These are phyloP conservation scores for Pollenia griseotomentosa DNA, from an alignment of 2,888 invertebrate species.

Conservation along the genomic window DNA sequence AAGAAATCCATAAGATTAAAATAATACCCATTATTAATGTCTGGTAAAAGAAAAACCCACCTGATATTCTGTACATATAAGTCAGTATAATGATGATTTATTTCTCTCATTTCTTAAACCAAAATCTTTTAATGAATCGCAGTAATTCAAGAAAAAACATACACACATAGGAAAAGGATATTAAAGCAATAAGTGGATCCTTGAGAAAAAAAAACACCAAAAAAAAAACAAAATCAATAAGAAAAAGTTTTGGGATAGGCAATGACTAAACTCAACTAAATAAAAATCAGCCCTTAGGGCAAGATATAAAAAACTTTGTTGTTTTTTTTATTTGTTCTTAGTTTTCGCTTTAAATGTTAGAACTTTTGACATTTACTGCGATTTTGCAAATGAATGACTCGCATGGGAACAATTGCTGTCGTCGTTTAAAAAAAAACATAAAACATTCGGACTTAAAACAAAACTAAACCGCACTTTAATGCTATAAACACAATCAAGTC, in stretches of 20 bases:
- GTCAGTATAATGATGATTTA: background rate
- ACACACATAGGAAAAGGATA: slow-evolving; percentile 76
- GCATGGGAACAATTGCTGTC: slow-evolving; percentile 80
- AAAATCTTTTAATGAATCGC: slow-evolving; percentile 20
- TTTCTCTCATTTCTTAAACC: background rate
- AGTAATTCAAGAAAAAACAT: slow-evolving; percentile 17
- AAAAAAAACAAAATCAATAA: slow-evolving; percentile 13
- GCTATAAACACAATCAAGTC: too few species aligned
- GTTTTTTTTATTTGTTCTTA: slow-evolving; percentile 27
- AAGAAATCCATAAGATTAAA: background rate
- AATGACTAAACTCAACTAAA: slow-evolving; percentile 28
- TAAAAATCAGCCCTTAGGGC: slow-evolving; percentile 21
- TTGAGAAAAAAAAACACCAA: slow-evolving; percentile 24
- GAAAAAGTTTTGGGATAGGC: slow-evolving; percentile 14
- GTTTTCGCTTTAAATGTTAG: slow-evolving; percentile 29
- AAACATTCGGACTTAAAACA: background rate
- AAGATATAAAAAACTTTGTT: slow-evolving; percentile 16
- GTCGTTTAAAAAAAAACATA: slow-evolving; percentile 68
- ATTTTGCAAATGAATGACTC: slow-evolving; percentile 77
- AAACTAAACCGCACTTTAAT: too few species aligned
- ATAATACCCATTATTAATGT: too few species aligned
- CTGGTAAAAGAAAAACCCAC: too few species aligned
- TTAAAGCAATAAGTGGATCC: slow-evolving; percentile 82
- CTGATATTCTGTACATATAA: too few species aligned
- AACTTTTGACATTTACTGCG: slow-evolving; percentile 61